Percentiles rank a stretch among this genome's conserved stretches.
Evolutionary conservation across 2,797 vertebrate genomes (phyloP).

Genomic region (Gymnothorax javanicus): DNA sequence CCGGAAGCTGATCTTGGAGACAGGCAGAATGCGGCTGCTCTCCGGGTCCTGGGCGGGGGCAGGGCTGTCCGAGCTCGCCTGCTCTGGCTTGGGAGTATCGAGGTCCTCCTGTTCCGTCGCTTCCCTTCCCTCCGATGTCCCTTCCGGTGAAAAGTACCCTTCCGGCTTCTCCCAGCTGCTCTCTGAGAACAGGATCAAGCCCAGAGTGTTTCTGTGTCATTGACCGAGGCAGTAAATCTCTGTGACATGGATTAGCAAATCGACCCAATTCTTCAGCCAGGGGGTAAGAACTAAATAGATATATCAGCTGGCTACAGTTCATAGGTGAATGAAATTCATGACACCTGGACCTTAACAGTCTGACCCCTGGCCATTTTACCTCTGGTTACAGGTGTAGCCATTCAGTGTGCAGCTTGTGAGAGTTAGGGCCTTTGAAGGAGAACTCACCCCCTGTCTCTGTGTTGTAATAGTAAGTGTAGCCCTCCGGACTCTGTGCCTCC

Average conservation of each 20-base stretch:
- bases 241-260: no score
- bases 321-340: background rate
- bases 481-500: conserved; percentile 86
- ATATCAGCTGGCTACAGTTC: background rate
- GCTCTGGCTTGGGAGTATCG: conserved; percentile 57
- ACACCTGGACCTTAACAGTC: no score
- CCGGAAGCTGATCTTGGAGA: conserved; percentile 73
- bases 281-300: no score
- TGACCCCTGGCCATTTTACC: no score
- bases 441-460: conserved; percentile 82
- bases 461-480: conserved; percentile 91
- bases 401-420: background rate
- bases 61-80: conserved; percentile 39
- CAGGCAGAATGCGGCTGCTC: conserved; percentile 48
- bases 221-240: no score
- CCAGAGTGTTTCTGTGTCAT: background rate
- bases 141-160: conserved; percentile 56
- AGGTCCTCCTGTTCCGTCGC: conserved; percentile 41
- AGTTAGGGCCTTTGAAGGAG: background rate
- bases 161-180: conserved; percentile 90
- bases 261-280: no score
- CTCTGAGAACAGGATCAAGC: conserved; percentile 68
- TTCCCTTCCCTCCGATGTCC: conserved; percentile 44
- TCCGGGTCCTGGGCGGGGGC: conserved; percentile 43
- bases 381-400: background rate